Evolutionary conservation across 2,113 vertebrate species (phyloP), one percentile per base, ranked within the genome.

Genomic region (Pachycephala philippinensis): DNA sequence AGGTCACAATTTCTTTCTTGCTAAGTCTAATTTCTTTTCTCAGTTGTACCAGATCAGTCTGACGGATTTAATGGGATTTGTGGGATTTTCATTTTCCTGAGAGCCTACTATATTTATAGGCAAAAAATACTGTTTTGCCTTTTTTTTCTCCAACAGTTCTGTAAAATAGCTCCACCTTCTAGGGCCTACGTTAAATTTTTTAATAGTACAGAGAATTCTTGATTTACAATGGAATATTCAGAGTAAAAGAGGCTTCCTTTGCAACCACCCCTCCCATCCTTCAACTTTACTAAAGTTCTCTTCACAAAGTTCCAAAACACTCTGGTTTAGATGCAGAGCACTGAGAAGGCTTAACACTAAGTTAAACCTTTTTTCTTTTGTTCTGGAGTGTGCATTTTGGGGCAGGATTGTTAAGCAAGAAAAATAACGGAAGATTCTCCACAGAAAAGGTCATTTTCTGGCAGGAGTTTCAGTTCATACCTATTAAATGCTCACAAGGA

Each of bases 81-180:
- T 66, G 47, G 54, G 70, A 80, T 81, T 94, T 95, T 94, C n/a
- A 40, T 90, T 92, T 90, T 92, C 56, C 47, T 68, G 75, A 74
- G 16, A 92, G 54, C 17, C 37, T 86, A 22, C 49, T 81, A 26
- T 31, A 91, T 63, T 91, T 88, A 66, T 71, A 93, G 83, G 64
- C 70, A 91, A 84, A 77, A 96, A 90, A 74, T 28, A 77, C 8
- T 31, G 24, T 1, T 39, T 69, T 69, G 44, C 12, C 22, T 49
- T 65, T 22, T 56, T 35, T 31, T 7, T 3, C 0, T 8, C 23
- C 52, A 53, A 40, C 6, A 84, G 31, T 52, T 89, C 76, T 74
- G 40, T 90, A 78, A 91, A 77, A 90, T 21, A 96, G 56, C 8
- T 86, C 68, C 28, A 84, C 56, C 60, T 94, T 88, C 70, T 56